Conservation (phyloP, 1,140 invertebrate genomes). For the Drosophila insularis region DNA sequence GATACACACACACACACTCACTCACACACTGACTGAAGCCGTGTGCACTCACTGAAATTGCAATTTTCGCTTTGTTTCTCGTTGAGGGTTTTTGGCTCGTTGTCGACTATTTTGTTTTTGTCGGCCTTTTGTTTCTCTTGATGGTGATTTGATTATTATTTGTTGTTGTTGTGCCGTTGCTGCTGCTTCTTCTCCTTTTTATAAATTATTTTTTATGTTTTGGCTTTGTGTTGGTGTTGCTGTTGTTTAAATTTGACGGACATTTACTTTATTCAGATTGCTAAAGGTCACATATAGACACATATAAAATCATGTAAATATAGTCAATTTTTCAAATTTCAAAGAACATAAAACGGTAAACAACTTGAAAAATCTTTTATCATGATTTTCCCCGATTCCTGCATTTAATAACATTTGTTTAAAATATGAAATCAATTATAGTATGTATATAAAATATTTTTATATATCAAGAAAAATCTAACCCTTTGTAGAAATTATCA, state of each 20-base stretch:
- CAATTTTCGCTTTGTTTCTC: slow-evolving; percentile 42
- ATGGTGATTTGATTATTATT: slow-evolving; percentile 20
- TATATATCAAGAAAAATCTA: no score
- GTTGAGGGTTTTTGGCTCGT: neutral
- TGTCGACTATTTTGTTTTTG: slow-evolving; percentile 18
- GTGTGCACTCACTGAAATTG: slow-evolving; percentile 49
- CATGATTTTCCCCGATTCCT: no score
- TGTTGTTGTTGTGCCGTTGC: neutral
- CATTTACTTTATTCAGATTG: neutral
- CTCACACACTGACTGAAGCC: slow-evolving; percentile 24
- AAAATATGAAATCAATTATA: no score
- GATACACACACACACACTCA: slow-evolving; percentile 18
- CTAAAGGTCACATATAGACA: neutral
- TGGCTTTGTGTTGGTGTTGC: neutral
- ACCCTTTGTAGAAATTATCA: no score
- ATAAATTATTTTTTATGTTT: neutral
- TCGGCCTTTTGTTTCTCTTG: slow-evolving; percentile 31
- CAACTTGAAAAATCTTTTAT: no score
- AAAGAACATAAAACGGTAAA: no score
- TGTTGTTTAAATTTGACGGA: slow-evolving; percentile 2
- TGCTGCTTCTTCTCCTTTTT: neutral
- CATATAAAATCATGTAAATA: neutral
- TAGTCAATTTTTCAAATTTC: neutral
- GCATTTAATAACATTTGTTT: no score
- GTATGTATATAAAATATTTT: no score